Percentiles rank a stretch among this genome's conserved stretches.
These are phyloP conservation scores for Scartelaos histophorus DNA, from an alignment of 2,113 vertebrate species.

Conservation along the genomic window DNA sequence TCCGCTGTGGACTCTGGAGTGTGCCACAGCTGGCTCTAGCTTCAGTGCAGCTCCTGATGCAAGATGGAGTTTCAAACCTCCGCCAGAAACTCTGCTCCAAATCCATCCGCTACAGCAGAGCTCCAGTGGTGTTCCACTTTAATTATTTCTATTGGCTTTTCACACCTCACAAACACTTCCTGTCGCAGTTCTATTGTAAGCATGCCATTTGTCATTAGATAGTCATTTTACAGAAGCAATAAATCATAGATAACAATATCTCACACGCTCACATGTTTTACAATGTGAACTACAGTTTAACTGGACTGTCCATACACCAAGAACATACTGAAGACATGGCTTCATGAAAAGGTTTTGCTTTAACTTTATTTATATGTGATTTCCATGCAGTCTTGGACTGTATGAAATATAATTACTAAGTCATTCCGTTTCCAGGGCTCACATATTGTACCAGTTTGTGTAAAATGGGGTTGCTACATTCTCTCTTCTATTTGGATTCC, in stretches of 20 bases:
- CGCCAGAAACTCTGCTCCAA: constrained; percentile 25
- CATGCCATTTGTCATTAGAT: background rate
- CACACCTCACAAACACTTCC: background rate
- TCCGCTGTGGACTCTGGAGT: constrained; percentile 36
- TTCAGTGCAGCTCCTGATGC: constrained; percentile 41
- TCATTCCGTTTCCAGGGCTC: background rate
- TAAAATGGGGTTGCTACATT: no score
- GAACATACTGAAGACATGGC: no score
- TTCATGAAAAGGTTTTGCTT: background rate
- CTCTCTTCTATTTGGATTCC: background rate
- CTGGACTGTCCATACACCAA: no score
- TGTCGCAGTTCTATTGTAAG: background rate
- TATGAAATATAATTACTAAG: background rate
- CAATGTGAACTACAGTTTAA: no score
- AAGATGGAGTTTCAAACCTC: constrained; percentile 28
- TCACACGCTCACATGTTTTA: background rate
- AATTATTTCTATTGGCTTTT: background rate
- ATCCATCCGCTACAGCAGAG: constrained; percentile 12
- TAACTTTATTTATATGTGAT: background rate
- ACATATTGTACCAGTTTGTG: background rate
- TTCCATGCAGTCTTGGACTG: background rate
- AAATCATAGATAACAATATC: background rate
- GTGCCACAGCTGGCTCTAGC: constrained; percentile 41
- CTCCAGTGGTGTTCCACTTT: constrained; percentile 8
- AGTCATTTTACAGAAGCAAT: background rate